Base-by-base conservation (phyloP, 2,113 vertebrate genomes). In the Trichechus manatus region DNA sequence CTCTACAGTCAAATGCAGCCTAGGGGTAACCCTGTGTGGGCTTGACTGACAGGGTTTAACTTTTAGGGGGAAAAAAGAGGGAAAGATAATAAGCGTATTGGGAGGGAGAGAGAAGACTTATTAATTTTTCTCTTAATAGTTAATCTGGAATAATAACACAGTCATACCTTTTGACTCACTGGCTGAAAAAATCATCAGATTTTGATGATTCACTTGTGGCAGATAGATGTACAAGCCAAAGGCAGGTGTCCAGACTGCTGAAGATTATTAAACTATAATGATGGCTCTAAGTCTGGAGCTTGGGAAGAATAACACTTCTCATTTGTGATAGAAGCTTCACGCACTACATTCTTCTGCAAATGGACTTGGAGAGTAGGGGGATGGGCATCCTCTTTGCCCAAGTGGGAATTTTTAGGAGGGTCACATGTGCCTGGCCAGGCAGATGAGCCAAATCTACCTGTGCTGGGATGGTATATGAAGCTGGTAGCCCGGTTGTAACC, bases 1-100 rank as follows among this genome's bases (percentile, higher is more conserved):
- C 50, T 95, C 1, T 82, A 29, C 1, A 79, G 68, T 87, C 29
- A 74, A 0, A 23, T 85, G 33, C n/a, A 79, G 36, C 10, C 36
- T 47, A 68, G 6, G 19, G 63, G 23, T 66, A 81, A 86, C 15
- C 6, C 9, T 91, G 29, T 78, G 6, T 82, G 33, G 17, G 22
- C 84, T 90, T 86, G 31, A 77, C 20, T 70, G 70, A 29, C 61
- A 92, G 50, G 47, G 89, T 89, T 91, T 66, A 93, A 61, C 64
- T 83, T 44, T 42, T 39, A 42, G 39, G 81, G 50, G 15, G 9
- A 39, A 61, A 74, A 56, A 36, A 77, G 33, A 61, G 10, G 19
- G 42, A 36, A 93, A 23, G 64, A 42, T 44, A 4, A 5, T 79
- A 85, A 75, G 29, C 68, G 1, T 92, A 83, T 80, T 56, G 80